Evolutionary conservation across 1,140 invertebrate species (phyloP), one percentile per base, ranked within the genome.

Genomic region (Tetranychus urticae): DNA sequence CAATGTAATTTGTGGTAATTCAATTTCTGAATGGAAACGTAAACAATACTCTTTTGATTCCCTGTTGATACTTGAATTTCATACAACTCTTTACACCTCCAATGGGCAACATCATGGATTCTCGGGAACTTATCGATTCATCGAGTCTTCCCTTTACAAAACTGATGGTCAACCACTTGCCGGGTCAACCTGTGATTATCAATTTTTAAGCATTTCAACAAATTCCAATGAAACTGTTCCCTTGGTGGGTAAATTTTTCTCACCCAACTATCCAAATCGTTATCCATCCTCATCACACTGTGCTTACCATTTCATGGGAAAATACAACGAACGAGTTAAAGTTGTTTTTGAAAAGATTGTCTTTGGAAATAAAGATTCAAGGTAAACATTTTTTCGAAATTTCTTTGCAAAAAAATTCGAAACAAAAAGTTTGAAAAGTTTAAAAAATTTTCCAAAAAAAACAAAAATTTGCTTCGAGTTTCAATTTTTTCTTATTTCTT

Each of bases 301-400:
- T 72, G 80, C 81, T 66, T 88, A 86, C 71, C 84, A 87, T 65
- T 89, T 89, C 69, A 80, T 82, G 67, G 86, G 84, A 48, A 68
- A 67, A 58, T 66, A 67, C 34, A 69, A 72, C 45, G 72, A 74
- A 63, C 62, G 68, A 59, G 69, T 74, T 7, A 66, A 68, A 65
- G 61, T 75, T 54, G 61, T 68, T 13, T 74, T 75, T 50, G 66
- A 70, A 56, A 66, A 63, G 39, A 64, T 70, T 42, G 61, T 63
- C 47, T 62, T 70, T 45, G 59, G 63, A 1, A 62, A 66, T 14
- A 64, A 61, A 36, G 66, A 67, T 47, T 12, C 36, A 37, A 59
- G 58, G 58, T 59, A n/a, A 59, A 39, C n/a, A 47, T n/a, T 47
- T 47, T 8, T 14, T 14, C 45, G 45, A 46, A 10, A 47, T 14